These are phyloP conservation scores for Leucophenga varia DNA, from an alignment of 1,140 invertebrate species.

Conservation along the genomic window DNA sequence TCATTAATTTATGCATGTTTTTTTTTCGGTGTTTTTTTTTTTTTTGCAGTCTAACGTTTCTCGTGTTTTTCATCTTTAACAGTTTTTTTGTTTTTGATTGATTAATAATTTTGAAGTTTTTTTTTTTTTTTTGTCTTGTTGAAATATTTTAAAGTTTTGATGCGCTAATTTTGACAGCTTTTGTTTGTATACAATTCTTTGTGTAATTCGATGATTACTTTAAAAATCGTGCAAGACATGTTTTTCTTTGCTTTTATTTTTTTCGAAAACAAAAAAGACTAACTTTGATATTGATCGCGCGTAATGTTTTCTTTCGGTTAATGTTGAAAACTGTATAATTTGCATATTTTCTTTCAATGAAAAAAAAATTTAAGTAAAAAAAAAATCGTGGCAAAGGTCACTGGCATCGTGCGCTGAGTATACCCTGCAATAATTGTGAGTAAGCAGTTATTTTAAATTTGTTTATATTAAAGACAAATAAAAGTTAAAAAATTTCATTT, in stretches of 20 bases:
- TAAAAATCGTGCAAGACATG: too few species aligned
- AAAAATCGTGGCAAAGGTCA: constrained; percentile 36
- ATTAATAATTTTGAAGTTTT: too few species aligned
- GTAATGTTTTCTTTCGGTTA: neutral
- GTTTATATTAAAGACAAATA: constrained; percentile 3
- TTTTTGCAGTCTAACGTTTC: constrained; percentile 5
- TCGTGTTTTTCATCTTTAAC: neutral
- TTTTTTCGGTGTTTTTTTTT: constrained; percentile 12
- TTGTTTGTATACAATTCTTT: too few species aligned
- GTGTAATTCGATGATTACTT: too few species aligned
- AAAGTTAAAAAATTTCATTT: constrained; percentile 3
- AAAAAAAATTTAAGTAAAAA: constrained; percentile 12
- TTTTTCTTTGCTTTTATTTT: too few species aligned
- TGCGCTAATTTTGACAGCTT: too few species aligned
- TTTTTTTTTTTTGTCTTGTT: too few species aligned
- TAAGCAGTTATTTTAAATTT: too few species aligned
- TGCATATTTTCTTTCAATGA: constrained; percentile 14
- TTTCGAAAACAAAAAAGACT: constrained; percentile 2
- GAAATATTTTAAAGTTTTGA: too few species aligned
- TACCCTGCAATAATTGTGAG: constrained; percentile 3
- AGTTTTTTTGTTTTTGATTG: too few species aligned
- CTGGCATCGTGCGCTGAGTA: constrained; percentile 32
- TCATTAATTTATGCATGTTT: constrained; percentile 46
- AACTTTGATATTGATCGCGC: constrained; percentile 36
- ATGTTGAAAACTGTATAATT: constrained; percentile 21